phyloP scores from a whole-genome alignment of 1,140 invertebrate genomes.

The Maconellicoccus hirsutus region DNA sequence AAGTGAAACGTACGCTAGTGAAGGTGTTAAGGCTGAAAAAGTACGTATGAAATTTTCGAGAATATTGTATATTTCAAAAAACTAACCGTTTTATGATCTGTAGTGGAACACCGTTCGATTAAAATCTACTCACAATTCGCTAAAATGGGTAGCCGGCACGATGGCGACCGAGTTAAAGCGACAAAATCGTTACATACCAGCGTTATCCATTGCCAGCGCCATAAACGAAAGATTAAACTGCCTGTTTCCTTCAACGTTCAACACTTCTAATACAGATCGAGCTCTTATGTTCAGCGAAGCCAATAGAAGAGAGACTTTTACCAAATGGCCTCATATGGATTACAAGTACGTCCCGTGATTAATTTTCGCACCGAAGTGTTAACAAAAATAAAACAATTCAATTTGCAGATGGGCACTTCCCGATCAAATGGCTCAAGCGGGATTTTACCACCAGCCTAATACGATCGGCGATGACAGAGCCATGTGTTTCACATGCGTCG shows the following conservation, averaged over 20 bases:
- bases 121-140: constrained; percentile 57
- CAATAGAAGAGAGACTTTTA: constrained; percentile 75
- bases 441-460: constrained; percentile 88
- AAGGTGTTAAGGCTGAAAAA: constrained; percentile 74
- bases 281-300: constrained; percentile 80
- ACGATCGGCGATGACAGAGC: constrained; percentile 77
- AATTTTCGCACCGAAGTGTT: no score
- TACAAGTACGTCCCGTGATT: constrained; percentile 55
- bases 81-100: constrained; percentile 30
- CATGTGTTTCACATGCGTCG: constrained; percentile 89
- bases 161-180: constrained; percentile 70
- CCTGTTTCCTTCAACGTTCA: constrained; percentile 43
- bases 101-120: constrained; percentile 86
- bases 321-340: constrained; percentile 91
- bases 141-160: constrained; percentile 63
- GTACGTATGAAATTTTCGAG: constrained; percentile 35
- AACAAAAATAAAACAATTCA: no score
- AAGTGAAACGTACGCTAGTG: constrained; percentile 56
- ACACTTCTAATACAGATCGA: constrained; percentile 24
- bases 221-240: constrained; percentile 73
- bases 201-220: constrained; percentile 74
- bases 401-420: constrained; percentile 81
- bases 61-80: no score
- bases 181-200: constrained; percentile 67
- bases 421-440: constrained; percentile 89